These are phyloP conservation scores for Chrysomallon squamiferum DNA, from an alignment of 1,140 invertebrate species.

Conservation along the genomic window DNA sequence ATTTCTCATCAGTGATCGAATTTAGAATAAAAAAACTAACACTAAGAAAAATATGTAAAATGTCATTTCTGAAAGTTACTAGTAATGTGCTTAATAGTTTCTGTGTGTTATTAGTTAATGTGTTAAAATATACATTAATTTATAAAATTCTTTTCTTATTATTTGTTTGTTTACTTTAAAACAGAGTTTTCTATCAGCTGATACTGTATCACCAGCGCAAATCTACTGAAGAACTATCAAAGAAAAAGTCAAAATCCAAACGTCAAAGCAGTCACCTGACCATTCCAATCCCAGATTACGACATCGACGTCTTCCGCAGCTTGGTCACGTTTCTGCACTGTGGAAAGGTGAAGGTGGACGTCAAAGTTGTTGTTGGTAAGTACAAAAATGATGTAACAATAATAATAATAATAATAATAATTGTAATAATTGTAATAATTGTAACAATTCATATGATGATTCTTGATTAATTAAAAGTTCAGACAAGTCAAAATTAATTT, in stretches of 20 bases:
- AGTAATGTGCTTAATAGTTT: not conserved
- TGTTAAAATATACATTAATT: not conserved
- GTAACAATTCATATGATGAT: no score
- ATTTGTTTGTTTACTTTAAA: not conserved
- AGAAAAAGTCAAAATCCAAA: constrained; percentile 13
- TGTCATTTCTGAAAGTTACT: not conserved
- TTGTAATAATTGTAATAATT: no score
- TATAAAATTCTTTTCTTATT: not conserved
- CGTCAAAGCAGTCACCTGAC: not conserved
- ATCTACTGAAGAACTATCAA: constrained; percentile 1
- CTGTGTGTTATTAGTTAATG: no score
- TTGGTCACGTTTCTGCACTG: constrained; percentile 29
- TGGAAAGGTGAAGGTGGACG: constrained; percentile 22
- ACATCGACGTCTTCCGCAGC: constrained; percentile 19
- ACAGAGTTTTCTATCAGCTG: constrained; percentile 31
- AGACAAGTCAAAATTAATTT: no score
- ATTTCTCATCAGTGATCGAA: not conserved
- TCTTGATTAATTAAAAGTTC: no score
- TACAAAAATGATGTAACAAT: not conserved
- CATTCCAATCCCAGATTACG: constrained; percentile 15
- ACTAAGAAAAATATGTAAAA: not conserved
- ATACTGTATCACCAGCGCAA: constrained; percentile 14
- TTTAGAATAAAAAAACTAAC: not conserved
- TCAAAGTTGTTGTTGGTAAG: constrained; percentile 24
- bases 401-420: not conserved